Conservation (phyloP, 2,797 vertebrate genomes). For the Graptemys geographica region DNA sequence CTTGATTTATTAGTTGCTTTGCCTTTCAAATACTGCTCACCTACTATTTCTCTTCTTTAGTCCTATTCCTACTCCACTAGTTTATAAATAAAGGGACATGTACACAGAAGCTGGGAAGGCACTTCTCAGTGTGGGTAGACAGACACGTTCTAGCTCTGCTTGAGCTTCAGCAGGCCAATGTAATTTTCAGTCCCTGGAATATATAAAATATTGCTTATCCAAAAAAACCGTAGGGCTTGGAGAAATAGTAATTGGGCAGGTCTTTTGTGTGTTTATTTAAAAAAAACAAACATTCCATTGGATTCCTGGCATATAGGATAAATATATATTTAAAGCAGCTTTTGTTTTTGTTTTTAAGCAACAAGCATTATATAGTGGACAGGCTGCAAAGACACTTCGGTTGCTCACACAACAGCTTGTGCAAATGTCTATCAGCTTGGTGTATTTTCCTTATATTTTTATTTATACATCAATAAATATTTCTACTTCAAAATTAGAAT, state of each 20-base stretch:
- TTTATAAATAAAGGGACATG: not conserved
- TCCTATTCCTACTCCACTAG: not conserved
- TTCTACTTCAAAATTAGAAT: not conserved
- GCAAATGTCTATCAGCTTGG: not conserved
- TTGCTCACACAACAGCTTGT: not conserved
- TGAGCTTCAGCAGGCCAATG: not conserved
- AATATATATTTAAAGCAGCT: fast-evolving
- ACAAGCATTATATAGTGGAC: not conserved
- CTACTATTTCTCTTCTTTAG: fast-evolving
- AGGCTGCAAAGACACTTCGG: not conserved
- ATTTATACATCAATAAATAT: not conserved
- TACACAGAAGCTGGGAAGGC: not conserved
- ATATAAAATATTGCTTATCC: not conserved
- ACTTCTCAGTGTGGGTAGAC: not conserved
- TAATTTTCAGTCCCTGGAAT: fast-evolving
- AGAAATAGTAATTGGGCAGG: not conserved
- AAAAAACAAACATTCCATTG: fast-evolving
- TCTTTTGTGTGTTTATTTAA: not conserved
- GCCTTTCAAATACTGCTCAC: not conserved
- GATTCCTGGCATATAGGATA: fast-evolving
- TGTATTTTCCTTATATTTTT: not conserved
- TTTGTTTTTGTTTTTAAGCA: not conserved
- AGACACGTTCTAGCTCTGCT: not conserved
- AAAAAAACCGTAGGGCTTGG: not conserved
- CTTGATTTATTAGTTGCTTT: not conserved